These are phyloP conservation scores for Hippopotamus amphibius DNA, from an alignment of 2,113 vertebrate genomes.

Conservation along the genomic window DNA sequence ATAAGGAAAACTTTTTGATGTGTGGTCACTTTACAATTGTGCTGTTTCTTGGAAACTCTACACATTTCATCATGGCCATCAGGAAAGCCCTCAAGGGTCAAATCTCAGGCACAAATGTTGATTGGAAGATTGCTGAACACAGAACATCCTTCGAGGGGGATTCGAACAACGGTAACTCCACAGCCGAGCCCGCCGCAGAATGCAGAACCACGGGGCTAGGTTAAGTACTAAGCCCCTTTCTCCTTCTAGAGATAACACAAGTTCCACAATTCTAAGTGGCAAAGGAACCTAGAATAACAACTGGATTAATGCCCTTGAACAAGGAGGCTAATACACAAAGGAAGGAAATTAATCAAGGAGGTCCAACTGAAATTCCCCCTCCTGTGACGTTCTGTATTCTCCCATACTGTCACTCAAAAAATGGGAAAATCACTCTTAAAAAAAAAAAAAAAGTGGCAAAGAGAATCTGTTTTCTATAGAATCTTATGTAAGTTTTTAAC, in stretches of 20 bases:
- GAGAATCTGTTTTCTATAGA: constrained; percentile 46
- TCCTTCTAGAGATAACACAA: not conserved
- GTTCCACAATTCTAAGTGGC: not conserved
- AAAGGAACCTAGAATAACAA: not conserved
- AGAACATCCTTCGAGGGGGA: too few species aligned
- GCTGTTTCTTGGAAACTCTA: not conserved
- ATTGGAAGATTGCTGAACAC: not conserved
- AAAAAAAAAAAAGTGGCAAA: not conserved
- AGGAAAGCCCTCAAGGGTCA: rapidly evolving
- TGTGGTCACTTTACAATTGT: not conserved
- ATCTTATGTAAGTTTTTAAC: constrained; percentile 12
- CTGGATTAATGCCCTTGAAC: not conserved
- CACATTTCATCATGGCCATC: rapidly evolving
- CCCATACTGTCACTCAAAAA: not conserved
- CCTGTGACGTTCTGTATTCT: not conserved
- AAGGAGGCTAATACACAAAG: not conserved
- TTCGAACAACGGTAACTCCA: not conserved
- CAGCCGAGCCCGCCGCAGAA: not conserved
- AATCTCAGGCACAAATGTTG: not conserved
- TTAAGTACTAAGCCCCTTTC: not conserved
- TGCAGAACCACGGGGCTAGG: too few species aligned
- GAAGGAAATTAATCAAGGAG: not conserved
- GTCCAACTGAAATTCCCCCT: not conserved
- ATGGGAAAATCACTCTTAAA: not conserved
- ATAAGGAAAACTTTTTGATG: not conserved